Evolutionary conservation across 2,888 invertebrate species (phyloP), one percentile per base, ranked within the genome.

Genomic region (Entomobrya proxima): DNA sequence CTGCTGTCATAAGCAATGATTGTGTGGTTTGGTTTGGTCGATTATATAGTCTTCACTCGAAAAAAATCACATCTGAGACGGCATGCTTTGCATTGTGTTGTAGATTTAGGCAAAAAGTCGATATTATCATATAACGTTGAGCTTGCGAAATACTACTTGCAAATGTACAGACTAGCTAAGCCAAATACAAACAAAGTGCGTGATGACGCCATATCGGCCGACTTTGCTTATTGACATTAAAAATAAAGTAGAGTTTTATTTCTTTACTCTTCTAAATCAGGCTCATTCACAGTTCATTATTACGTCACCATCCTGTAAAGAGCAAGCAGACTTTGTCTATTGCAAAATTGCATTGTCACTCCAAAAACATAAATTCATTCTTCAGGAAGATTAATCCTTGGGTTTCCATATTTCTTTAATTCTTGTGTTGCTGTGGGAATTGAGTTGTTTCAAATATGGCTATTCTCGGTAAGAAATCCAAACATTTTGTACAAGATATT

Each of bases 21-120:
- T 61, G 32, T 30, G 61, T 52, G 61, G 61, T 61, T 61, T 52
- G 61, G 61, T 61, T 61, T 61, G 61, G 61, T 61, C 61, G 61
- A 61, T 44, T n/a, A 44, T 44, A 15, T 44, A 13, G n/a, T 40
- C 6, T 44, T 13, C 3, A 44, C 13, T n/a, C n/a, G 13, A 2
- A 15, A 7, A 44, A 44, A 9, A 13, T 44, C 44, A 15, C 44
- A 44, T 44, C 44, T 44, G 15, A 44, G n/a, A 13, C 11, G 7
- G 6, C 40, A 44, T 44, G 44, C 11, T n/a, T 44, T 44, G 13
- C 44, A 44, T 5, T 44, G 2, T 44, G 44, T 9, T n/a, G 44
- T 15, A 7, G 44, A 44, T 13, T 40, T 6, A 40, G 7, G 40
- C 11, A 44, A n/a, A 15, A n/a, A 44, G 4, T 55, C 27, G n/a